Evolutionary conservation across 2,888 invertebrate species (phyloP).

Genomic region (Eupithecia insigniata): DNA sequence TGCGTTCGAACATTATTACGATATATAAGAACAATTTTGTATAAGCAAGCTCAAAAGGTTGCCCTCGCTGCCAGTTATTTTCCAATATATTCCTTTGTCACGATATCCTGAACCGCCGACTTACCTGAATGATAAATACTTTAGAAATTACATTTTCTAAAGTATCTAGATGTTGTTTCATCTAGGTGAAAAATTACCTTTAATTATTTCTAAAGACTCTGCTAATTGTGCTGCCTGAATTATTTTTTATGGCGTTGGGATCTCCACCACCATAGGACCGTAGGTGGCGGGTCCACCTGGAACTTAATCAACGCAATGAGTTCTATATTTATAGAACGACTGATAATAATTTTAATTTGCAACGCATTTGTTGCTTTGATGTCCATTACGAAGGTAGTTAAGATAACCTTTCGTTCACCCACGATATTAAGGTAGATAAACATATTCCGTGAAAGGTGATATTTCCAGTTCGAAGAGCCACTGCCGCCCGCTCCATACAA

Average conservation of each 20-base stretch:
- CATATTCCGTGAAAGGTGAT: background rate
- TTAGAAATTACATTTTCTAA: background rate
- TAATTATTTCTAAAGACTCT: too few species aligned
- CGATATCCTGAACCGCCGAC: background rate
- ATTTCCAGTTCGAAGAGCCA: background rate
- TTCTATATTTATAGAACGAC: background rate
- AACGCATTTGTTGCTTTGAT: background rate
- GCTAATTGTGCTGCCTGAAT: too few species aligned
- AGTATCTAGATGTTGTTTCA: too few species aligned
- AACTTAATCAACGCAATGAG: background rate
- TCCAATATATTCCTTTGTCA: background rate
- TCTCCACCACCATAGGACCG: too few species aligned
- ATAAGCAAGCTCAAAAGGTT: background rate
- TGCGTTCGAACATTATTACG: background rate
- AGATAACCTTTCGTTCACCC: too few species aligned
- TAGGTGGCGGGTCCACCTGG: too few species aligned
- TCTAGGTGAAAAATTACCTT: background rate
- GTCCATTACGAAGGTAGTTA: too few species aligned
- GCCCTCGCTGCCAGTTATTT: background rate
- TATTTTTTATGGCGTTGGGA: too few species aligned
- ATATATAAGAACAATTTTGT: background rate
- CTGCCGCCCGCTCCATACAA: background rate
- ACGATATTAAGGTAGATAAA: too few species aligned
- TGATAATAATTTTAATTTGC: background rate
- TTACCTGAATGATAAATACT: background rate